Evolutionary conservation across 2,113 vertebrate species (phyloP).

Genomic region (Phalacrocorax aristotelis): DNA sequence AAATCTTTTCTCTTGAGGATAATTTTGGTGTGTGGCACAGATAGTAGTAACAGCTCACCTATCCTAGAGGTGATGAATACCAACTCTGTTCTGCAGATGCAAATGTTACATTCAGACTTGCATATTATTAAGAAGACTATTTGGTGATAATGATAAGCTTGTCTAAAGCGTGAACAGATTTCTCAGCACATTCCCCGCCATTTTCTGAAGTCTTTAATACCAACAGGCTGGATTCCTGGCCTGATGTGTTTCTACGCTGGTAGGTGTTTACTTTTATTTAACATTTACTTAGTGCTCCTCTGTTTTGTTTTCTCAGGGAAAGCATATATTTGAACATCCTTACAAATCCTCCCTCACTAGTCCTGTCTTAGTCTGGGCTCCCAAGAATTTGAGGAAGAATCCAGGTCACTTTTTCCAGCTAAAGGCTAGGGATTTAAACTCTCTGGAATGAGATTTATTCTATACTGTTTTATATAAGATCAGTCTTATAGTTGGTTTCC

Average conservation of each 20-base stretch:
- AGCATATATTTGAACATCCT: slow-evolving; percentile 12
- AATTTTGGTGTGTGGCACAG: neutral
- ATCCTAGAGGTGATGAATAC: neutral
- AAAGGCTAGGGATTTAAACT: neutral
- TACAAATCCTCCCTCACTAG: neutral
- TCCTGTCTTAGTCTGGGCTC: neutral
- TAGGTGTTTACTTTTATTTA: slow-evolving; percentile 47
- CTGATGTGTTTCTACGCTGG: neutral
- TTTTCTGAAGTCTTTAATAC: neutral
- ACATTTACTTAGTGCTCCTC: slow-evolving; percentile 47
- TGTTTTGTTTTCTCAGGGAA: slow-evolving; percentile 31
- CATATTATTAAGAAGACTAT: neutral
- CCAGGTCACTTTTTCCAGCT: neutral
- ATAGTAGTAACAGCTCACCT: neutral
- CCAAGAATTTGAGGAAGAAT: neutral
- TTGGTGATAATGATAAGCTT: neutral
- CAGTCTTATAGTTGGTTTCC: neutral
- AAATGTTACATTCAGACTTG: neutral
- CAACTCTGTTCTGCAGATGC: neutral
- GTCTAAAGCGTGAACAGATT: neutral
- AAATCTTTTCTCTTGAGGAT: neutral
- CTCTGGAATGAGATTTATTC: neutral
- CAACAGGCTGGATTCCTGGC: neutral
- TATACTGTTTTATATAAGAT: neutral
- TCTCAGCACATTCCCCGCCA: neutral